Evolutionary conservation across 2,888 invertebrate genomes (phyloP).

Genomic region (Andrena haemorrhoa): DNA sequence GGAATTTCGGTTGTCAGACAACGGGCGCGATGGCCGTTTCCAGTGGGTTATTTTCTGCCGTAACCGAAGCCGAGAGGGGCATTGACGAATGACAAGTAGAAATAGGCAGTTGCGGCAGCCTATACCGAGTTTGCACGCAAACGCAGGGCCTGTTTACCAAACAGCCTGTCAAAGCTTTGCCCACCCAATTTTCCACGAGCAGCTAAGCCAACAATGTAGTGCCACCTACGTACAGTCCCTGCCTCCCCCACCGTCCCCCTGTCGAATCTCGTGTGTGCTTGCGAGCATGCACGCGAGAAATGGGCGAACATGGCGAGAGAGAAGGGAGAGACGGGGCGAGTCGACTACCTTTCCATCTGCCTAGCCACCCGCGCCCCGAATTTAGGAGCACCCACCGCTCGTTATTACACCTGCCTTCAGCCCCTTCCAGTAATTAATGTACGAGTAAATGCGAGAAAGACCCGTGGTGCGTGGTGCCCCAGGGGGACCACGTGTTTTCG

Average conservation of each 20-base stretch:
- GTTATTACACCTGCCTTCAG: conserved; percentile 60
- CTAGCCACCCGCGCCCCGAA: conserved; percentile 51
- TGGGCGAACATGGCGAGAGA: neutral
- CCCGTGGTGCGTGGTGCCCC: conserved; percentile 17
- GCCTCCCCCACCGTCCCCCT: neutral
- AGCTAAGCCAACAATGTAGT: conserved; percentile 74
- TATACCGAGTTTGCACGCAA: conserved; percentile 67
- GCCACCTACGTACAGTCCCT: conserved; percentile 58
- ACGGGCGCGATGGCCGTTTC: neutral
- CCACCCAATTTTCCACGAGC: conserved; percentile 75
- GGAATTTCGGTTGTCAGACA: conserved; percentile 13
- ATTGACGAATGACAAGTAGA: conserved; percentile 64
- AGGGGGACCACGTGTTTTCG: conserved; percentile 37
- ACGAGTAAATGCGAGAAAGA: conserved; percentile 53
- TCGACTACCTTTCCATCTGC: conserved; percentile 48
- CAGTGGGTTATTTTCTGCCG: conserved; percentile 63
- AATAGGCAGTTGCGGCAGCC: conserved; percentile 45
- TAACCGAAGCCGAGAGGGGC: conserved; percentile 56
- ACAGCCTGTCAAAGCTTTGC: conserved; percentile 78
- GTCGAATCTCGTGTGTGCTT: conserved; percentile 34
- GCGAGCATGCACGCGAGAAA: conserved; percentile 43
- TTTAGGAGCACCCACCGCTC: conserved; percentile 51
- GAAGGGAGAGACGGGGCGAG: conserved; percentile 4
- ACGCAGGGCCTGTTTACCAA: conserved; percentile 74
- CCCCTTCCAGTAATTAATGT: conserved; percentile 60